Evolutionary conservation across 2,888 invertebrate species (phyloP), one percentile per base, ranked within the genome.

Genomic region (Bombyx huttoni): DNA sequence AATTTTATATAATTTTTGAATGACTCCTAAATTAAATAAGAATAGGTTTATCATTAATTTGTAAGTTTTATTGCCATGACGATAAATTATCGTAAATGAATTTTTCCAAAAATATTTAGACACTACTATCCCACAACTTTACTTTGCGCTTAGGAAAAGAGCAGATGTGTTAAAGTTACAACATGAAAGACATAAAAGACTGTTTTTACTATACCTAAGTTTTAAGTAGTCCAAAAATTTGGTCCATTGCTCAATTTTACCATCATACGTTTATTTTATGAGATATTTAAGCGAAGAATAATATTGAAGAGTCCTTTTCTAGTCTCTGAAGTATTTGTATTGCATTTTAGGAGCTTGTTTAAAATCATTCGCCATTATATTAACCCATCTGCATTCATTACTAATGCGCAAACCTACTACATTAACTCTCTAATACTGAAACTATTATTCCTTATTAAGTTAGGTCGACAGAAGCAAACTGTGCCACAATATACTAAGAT

Each of bases 131-230:
- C 62, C 62, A 60, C 8, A 49, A 48, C 45, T 59, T 61, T 54
- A 35, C 52, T 65, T 51, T 58, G 60, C 57, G 51, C 58, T 61
- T 54, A 58, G 40, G 7, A 60, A 56, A 60, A 59, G 52, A 55
- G 55, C 62, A 47, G 50, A 52, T 57, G 50, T 50, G 33, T 7
- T 51, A 48, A 58, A 60, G 61, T 54, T 57, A 59, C 58, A 59
- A 65, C 60, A 54, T 67, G 65, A 80, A 82, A 81, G 80, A 81
- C 81, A 78, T 65, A 67, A 58, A 81, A 83, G 83, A 83, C 82
- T 83, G 82, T 75, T 73, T 68, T 64, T 64, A 58, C 55, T 24
- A 24, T 24, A 24, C 24, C 57, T 71, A 64, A 63, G 61, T 58
- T 65, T 61, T 60, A 52, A 57, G 57, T 63, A 68, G 57, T 55